Percentiles rank a stretch among this genome's conserved stretches.
phyloP scores from a whole-genome alignment of 1,140 invertebrate genomes.

The Sarcophaga peregrina region DNA sequence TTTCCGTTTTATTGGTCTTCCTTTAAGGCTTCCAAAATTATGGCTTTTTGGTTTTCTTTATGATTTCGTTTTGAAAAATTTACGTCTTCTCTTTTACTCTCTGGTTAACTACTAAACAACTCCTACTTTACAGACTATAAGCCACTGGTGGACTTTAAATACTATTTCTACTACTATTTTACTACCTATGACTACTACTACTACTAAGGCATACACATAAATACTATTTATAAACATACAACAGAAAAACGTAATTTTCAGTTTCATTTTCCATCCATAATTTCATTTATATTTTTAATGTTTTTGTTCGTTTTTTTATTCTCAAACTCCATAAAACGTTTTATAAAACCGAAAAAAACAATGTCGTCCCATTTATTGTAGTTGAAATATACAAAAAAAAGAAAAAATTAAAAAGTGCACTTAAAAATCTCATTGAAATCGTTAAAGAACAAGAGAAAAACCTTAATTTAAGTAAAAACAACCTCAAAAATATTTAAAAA shows the following conservation, averaged over 20 bases:
- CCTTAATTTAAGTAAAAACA: neutral
- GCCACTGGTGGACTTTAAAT: conserved; percentile 45
- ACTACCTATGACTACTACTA: neutral
- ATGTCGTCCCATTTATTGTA: conserved; percentile 25
- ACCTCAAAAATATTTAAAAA: conserved; percentile 28
- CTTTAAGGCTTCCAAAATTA: conserved; percentile 27
- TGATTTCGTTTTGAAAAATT: neutral
- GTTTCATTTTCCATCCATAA: conserved; percentile 6
- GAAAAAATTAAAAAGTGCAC: conserved; percentile 29
- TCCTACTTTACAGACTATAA: conserved; percentile 45
- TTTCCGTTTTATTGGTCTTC: conserved; percentile 25
- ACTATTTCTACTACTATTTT: neutral
- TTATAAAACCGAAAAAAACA: neutral
- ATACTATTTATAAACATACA: conserved; percentile 7
- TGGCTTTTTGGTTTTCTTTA: conserved; percentile 2
- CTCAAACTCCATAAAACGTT: neutral
- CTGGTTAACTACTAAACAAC: neutral
- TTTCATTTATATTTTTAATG: neutral
- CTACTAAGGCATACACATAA: neutral
- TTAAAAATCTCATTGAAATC: conserved; percentile 14
- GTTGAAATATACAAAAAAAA: conserved; percentile 23
- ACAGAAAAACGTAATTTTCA: neutral
- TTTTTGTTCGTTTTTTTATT: neutral
- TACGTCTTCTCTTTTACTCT: neutral
- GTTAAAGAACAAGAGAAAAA: conserved; percentile 1